Conservation (phyloP, 2,797 vertebrate genomes). For the Linurgus olivaceus region DNA sequence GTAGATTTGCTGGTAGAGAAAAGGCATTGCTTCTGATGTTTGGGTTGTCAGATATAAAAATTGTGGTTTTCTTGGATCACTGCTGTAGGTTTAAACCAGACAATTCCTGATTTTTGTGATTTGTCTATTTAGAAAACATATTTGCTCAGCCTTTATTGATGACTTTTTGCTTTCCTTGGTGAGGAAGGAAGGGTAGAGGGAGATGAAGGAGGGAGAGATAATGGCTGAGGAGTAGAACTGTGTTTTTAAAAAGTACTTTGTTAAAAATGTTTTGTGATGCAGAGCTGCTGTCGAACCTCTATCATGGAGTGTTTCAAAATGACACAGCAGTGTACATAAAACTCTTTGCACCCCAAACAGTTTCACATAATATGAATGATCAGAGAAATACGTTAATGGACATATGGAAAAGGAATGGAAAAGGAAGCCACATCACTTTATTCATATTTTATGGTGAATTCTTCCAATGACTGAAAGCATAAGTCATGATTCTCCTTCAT, state of each 20-base stretch:
- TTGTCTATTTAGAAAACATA: background rate
- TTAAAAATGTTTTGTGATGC: background rate
- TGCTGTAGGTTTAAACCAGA: background rate
- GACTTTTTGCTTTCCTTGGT: background rate
- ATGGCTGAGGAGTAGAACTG: background rate
- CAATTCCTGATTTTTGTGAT: background rate
- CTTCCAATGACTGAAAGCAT: background rate
- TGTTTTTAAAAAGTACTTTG: background rate
- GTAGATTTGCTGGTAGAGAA: background rate
- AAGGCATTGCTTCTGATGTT: background rate
- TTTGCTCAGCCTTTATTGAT: background rate
- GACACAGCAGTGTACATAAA: background rate
- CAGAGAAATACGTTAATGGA: background rate
- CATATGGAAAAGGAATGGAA: background rate
- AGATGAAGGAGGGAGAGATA: background rate
- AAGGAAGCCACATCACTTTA: background rate
- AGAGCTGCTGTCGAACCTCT: background rate
- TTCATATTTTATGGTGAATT: background rate
- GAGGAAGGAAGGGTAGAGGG: background rate
- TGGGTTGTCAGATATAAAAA: background rate
- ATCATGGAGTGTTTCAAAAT: background rate
- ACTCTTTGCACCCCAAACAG: background rate
- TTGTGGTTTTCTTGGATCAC: background rate
- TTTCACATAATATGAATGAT: background rate
- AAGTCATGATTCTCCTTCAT: conserved; percentile 6